Evolutionary conservation across 1,140 invertebrate species (phyloP), one percentile per base, ranked within the genome.

Genomic region (Cyclargus thomasi): DNA sequence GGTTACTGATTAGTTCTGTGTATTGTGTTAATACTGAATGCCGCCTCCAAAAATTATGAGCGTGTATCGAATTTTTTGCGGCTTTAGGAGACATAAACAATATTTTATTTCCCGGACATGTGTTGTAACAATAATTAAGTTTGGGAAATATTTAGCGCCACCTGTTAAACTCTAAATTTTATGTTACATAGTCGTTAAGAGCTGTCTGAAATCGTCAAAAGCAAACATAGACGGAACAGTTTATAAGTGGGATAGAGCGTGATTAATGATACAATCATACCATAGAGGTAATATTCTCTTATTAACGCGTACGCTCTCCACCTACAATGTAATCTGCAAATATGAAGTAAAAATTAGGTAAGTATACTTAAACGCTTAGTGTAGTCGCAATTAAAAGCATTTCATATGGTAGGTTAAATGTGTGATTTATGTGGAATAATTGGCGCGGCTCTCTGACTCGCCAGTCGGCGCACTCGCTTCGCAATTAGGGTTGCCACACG

Each of bases 381-480:
- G 65, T 57, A 62, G 17, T 36, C 53, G 55, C 65, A 59, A 66
- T 66, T 66, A 66, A 57, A 59, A 66, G 8, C 29, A 22, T 29
- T 65, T 63, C 35, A 68, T 55, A 62, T 64, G n/a, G 17, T 10
- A 63, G 59, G n/a, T 39, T 68, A 68, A 67, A 64, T 63, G 53
- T 53, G 47, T 63, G 67, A 68, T 68, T 68, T 68, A 68, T 68
- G 17, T 55, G 53, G 17, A 55, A 29, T 57, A 57, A 66, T 66
- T 62, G 65, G 65, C 53, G 65, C 65, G 55, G 53, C 65, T 29
- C 53, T n/a, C n/a, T n/a, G n/a, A 53, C 47, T 65, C 17, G n/a
- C 18, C 53, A 18, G n/a, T n/a, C 17, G 29, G 29, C n/a, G 5
- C 53, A 18, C 55, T 59, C 55, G 55, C 17, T n/a, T 59, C 55